A percentile compares a stretch with the other conserved stretches of the same genome.
Conservation (phyloP, 92 coral and sea anemone species). For the Hydrozoanthus gracilis region DNA sequence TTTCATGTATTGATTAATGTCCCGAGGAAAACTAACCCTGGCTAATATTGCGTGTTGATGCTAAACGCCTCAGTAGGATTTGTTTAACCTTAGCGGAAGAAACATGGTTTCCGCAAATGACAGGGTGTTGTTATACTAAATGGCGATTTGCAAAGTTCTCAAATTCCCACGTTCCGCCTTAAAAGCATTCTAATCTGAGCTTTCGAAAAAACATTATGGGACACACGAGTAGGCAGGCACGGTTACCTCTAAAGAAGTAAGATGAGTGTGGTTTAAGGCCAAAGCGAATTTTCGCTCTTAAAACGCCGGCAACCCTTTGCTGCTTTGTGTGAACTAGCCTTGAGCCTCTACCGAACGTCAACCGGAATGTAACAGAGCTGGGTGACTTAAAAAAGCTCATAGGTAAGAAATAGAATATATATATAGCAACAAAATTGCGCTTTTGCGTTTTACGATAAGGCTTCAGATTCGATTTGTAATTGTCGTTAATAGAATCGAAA, state of each 20-base stretch:
- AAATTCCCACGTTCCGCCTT: not conserved
- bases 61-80: not conserved
- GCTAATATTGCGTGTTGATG: conserved; percentile 1
- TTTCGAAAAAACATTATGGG: not conserved
- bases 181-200: not conserved
- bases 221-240: not conserved
- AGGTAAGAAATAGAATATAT: too few species aligned
- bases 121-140: not conserved
- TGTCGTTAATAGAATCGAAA: too few species aligned
- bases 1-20: not conserved
- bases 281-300: not conserved
- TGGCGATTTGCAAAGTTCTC: not conserved
- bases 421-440: too few species aligned
- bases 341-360: too few species aligned
- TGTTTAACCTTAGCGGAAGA: not conserved
- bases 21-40: not conserved
- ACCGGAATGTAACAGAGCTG: too few species aligned
- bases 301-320: not conserved
- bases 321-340: not conserved
- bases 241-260: not conserved
- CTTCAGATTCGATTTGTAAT: too few species aligned
- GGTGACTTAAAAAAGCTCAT: too few species aligned
- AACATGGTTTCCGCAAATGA: conserved; percentile 3
- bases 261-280: not conserved
- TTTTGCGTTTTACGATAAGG: too few species aligned